A percentile compares a stretch with the other conserved stretches of the same genome.
Conservation (phyloP, 92 coral and sea anemone species). For the Phenganax marumi region DNA sequence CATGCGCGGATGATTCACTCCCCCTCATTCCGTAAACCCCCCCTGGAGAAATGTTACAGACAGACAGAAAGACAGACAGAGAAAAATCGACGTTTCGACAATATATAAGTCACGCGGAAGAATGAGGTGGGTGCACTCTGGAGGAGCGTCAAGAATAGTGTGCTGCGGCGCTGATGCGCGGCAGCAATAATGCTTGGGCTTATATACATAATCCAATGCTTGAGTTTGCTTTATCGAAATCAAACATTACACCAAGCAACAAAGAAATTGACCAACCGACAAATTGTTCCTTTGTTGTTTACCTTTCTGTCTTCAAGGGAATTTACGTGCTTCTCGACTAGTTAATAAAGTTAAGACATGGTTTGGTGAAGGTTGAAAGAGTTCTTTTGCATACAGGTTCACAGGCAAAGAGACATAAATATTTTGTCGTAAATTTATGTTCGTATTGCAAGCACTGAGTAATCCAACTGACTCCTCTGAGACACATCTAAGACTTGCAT, state of each 20-base stretch:
- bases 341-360: conserved; percentile 49
- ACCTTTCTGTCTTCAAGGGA: background rate
- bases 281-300: background rate
- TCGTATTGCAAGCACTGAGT: conserved; percentile 39
- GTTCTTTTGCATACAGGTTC: conserved; percentile 50
- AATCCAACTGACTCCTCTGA: conserved; percentile 52
- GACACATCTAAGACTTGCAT: conserved; percentile 39
- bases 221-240: conserved; percentile 50
- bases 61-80: too few species aligned
- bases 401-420: conserved; percentile 59
- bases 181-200: conserved; percentile 63
- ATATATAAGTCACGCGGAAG: too few species aligned
- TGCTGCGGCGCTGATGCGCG: too few species aligned
- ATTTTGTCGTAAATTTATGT: conserved; percentile 57
- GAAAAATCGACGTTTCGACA: too few species aligned
- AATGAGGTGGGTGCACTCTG: too few species aligned
- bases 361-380: conserved; percentile 55
- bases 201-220: conserved; percentile 50
- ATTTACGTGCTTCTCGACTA: conserved; percentile 21
- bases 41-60: too few species aligned
- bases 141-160: too few species aligned
- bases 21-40: too few species aligned
- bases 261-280: conserved; percentile 6
- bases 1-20: too few species aligned
- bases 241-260: conserved; percentile 17